Base-by-base conservation (phyloP, 2,888 invertebrate species). In the Cantharis lateralis region DNA sequence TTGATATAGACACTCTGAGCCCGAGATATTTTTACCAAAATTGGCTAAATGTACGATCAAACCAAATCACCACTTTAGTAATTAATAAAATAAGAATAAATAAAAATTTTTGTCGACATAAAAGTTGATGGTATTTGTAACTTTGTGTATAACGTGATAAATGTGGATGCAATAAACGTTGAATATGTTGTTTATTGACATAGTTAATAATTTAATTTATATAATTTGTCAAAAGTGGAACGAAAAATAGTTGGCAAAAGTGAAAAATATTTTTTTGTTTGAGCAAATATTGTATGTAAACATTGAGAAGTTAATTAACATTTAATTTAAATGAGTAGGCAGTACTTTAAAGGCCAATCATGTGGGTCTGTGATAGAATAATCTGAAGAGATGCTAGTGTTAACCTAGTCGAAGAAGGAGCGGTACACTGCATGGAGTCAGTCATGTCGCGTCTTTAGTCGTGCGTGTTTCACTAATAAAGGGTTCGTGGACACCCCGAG, bases 361-460 rank as follows among this genome's bases (percentile, higher is more conserved):
- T 83, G 83, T 82, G 82, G 83, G 82, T 81, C 83, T 84, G 83
- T 85, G 86, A 85, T 86, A 86, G 86, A 86, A 83, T 78, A 85
- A 85, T 86, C 83, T 84, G 78, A 83, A 84, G 85, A 85, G 85
- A 84, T 85, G 84, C 80, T 84, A 84, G 85, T 86, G 84, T 82
- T 84, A 85, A 84, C 81, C 84, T 84, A 85, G 83, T 83, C 82
- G 82, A 83, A 83, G 85, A 84, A 85, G 84, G 86, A 86, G 86
- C 84, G 85, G 87, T 86, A 85, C 84, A 83, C 84, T 85, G 85
- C 83, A 82, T 83, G 84, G 81, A 83, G 80, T 82, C 86, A 86
- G 86, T 87, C 85, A 86, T 86, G 86, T 84, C 83, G 84, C 83
- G 85, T 83, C 85, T 82, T 81, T 85, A 83, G 84, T 80, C 84